phyloP scores from a whole-genome alignment of 2,113 vertebrate genomes.

The Phoenicopterus ruber region DNA sequence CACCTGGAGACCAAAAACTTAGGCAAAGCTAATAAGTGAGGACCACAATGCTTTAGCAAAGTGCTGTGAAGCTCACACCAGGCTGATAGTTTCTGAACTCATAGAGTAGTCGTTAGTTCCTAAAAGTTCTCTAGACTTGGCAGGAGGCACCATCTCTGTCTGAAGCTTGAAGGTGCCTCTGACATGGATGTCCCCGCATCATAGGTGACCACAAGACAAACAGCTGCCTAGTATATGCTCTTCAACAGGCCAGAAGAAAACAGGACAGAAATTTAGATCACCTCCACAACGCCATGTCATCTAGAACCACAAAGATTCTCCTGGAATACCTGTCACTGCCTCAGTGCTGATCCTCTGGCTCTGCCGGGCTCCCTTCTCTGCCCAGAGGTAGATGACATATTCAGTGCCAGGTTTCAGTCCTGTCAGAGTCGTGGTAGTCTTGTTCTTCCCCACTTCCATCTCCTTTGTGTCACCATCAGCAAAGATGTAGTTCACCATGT shows the following conservation, averaged over 20 bases:
- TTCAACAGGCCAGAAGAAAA: not conserved
- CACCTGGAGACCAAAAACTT: not conserved
- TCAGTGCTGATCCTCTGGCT: conserved; percentile 75
- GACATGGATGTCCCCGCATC: not conserved
- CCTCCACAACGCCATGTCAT: not conserved
- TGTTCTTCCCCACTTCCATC: conserved; percentile 57
- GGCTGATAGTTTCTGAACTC: not conserved
- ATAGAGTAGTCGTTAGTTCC: not conserved
- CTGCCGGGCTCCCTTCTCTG: conserved; percentile 65
- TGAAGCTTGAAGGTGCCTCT: not conserved
- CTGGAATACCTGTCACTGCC: conserved; percentile 76
- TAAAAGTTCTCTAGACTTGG: not conserved
- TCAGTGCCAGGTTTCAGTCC: conserved; percentile 74
- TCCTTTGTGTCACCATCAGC: conserved; percentile 73
- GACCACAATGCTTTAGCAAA: not conserved
- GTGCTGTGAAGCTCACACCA: not conserved
- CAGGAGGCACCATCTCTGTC: not conserved
- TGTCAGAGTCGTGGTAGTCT: conserved; percentile 59
- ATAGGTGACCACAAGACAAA: not conserved
- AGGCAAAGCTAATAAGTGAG: not conserved
- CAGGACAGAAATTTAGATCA: not conserved
- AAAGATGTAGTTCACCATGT: conserved; percentile 80
- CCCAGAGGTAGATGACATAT: conserved; percentile 79
- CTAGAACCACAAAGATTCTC: not conserved
- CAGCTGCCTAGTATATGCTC: not conserved